Conservation (phyloP, 2,113 vertebrate species). For the Oncorhynchus keta region DNA sequence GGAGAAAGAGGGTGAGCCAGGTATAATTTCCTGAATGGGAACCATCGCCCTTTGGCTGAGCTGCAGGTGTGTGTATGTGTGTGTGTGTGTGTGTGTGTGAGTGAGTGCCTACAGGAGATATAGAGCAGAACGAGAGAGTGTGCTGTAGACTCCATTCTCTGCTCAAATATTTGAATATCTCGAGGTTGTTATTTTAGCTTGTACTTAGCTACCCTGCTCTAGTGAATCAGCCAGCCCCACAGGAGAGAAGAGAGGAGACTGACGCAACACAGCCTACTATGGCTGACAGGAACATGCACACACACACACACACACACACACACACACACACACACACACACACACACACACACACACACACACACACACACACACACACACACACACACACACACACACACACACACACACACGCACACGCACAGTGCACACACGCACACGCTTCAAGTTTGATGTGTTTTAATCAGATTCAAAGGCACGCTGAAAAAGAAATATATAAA, state of each 20-base stretch:
- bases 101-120: not conserved
- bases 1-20: too few species aligned
- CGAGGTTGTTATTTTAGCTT: constrained; percentile 69
- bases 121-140: constrained; percentile 11
- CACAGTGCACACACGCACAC: too few species aligned
- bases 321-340: too few species aligned
- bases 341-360: too few species aligned
- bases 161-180: constrained; percentile 61
- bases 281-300: constrained; percentile 47
- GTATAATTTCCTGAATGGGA: too few species aligned
- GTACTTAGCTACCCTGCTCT: constrained; percentile 48
- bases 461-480: not conserved
- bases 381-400: too few species aligned
- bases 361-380: too few species aligned
- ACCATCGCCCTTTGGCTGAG: too few species aligned
- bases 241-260: too few species aligned
- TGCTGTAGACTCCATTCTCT: constrained; percentile 37
- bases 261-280: constrained; percentile 12
- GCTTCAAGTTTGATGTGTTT: not conserved
- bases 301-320: not conserved
- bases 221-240: not conserved
- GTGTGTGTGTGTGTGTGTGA: too few species aligned
- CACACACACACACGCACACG: too few species aligned
- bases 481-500: not conserved
- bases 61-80: not conserved